These are phyloP conservation scores for Panurus biarmicus DNA, from an alignment of 2,113 vertebrate genomes.

Conservation along the genomic window DNA sequence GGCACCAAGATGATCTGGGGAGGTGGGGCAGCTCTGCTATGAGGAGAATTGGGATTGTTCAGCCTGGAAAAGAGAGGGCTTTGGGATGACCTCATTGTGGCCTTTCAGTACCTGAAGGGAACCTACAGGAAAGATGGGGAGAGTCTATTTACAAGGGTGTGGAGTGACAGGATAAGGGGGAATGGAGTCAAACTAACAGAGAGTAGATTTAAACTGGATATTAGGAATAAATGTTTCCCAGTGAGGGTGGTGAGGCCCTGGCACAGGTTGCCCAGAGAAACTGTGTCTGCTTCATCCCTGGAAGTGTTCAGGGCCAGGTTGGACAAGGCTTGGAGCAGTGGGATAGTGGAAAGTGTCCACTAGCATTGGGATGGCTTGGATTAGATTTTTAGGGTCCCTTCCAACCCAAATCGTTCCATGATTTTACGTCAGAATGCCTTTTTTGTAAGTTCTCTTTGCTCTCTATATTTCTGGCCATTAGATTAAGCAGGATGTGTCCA, in stretches of 20 bases:
- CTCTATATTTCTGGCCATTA: background rate
- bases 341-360: background rate
- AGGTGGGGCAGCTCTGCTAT: background rate
- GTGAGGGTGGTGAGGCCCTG: background rate
- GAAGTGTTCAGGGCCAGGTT: background rate
- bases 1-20: background rate
- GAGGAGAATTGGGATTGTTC: background rate
- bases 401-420: background rate
- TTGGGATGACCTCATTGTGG: background rate
- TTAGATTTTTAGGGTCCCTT: background rate
- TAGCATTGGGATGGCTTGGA: background rate
- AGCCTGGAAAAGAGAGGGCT: background rate
- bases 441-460: background rate
- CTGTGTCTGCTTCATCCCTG: background rate
- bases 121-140: background rate
- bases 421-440: background rate
- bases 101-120: background rate
- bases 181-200: background rate
- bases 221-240: background rate
- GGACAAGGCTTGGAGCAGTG: rapidly evolving
- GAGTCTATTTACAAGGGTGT: background rate
- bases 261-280: background rate
- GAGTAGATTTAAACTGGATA: background rate
- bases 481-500: background rate
- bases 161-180: background rate